Percentiles rank a stretch among this genome's conserved stretches.
phyloP scores from a whole-genome alignment of 2,888 invertebrate genomes.

The Adineta ricciae region DNA sequence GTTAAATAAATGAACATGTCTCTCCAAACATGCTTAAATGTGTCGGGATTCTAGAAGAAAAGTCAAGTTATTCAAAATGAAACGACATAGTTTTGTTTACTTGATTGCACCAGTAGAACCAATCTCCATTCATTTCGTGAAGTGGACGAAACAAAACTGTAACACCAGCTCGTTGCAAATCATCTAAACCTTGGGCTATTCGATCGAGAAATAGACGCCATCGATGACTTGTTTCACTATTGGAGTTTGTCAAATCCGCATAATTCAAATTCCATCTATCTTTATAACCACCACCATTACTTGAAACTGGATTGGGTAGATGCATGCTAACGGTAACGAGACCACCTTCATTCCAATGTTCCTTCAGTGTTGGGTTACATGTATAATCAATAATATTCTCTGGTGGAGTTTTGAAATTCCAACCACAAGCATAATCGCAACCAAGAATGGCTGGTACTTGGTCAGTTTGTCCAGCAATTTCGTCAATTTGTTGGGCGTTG shows the following conservation, averaged over 20 bases:
- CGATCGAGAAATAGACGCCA: neutral
- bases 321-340: neutral
- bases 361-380: neutral
- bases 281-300: neutral
- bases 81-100: neutral
- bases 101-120: constrained; percentile 37
- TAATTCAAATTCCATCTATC: neutral
- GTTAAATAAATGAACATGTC: constrained; percentile 35
- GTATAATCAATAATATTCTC: neutral
- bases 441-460: neutral
- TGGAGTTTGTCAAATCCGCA: neutral
- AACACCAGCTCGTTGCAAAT: neutral
- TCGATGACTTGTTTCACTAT: neutral
- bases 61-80: neutral
- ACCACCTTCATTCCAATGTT: constrained; percentile 11
- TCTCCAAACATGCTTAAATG: constrained; percentile 35
- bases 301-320: neutral
- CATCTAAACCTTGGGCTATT: neutral
- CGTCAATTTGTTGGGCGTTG: neutral
- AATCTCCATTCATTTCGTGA: constrained; percentile 37
- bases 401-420: neutral
- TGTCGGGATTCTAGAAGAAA: constrained; percentile 32
- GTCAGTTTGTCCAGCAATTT: neutral
- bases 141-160: constrained; percentile 36
- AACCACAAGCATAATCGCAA: constrained; percentile 16